Evolutionary conservation across 2,113 vertebrate genomes (phyloP), one percentile per base, ranked within the genome.

Genomic region (Piliocolobus tephrosceles): DNA sequence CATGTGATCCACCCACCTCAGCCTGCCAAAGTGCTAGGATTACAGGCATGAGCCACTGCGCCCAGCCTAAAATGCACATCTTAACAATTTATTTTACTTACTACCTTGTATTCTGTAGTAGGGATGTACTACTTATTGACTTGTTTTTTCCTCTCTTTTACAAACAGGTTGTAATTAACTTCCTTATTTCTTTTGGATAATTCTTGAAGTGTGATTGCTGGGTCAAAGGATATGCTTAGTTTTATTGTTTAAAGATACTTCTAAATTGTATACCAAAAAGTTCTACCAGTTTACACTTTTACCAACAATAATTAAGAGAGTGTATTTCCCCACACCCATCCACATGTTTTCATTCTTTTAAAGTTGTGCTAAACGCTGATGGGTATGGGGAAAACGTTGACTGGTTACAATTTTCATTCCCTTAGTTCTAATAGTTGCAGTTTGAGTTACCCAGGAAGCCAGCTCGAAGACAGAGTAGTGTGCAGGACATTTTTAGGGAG

Each of bases 311-410:
- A 91, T 38, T 45, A 17, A 81, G 68, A 10, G 40, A 88, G 7
- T 70, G 72, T 73, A 57, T 43, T 89, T 25, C n/a, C 61, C 57
- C 11, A 57, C 22, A 43, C 40, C 57, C 40, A 38, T 38, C n/a
- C 58, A 27, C 47, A 10, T 79, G 50, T 79, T 95, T 93, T 96
- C 43, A 66, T 4, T 92, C 70, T 89, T 95, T 96, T 86, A 93
- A 94, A 70, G 4, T 84, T 81, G 23, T 82, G n/a, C 83, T 92
- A 88, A 88, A 92, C 1, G 2, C n/a, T 76, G 16, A 90, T 45
- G 17, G 6, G 52, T 45, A 9, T 5, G 9, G 10, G 0, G 1
- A 22, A 32, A 52, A 32, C 0, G 8, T 70, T 89, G n/a, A 75
- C 83, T 93, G 52, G 73, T n/a, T 70, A 35, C 6, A 58, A 5